Percentiles rank a stretch among this genome's conserved stretches.
phyloP scores from a whole-genome alignment of 2,797 vertebrate species.

The Poeciliopsis infans region DNA sequence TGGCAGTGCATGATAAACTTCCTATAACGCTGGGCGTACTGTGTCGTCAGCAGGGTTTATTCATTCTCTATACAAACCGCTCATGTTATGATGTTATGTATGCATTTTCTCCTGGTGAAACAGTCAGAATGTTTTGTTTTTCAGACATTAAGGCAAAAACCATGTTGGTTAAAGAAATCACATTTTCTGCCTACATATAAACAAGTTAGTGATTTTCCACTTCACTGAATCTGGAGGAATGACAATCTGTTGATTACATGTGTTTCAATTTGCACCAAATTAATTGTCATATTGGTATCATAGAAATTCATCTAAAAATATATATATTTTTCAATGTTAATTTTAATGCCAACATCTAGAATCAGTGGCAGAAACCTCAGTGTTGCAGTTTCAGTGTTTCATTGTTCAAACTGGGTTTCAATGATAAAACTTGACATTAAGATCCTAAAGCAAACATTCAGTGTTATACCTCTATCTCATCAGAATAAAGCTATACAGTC shows the following conservation, averaged over 20 bases:
- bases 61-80: neutral
- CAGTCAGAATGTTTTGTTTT: neutral
- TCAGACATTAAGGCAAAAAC: neutral
- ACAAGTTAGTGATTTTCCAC: neutral
- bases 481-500: neutral
- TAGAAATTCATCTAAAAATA: neutral
- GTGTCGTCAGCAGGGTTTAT: neutral
- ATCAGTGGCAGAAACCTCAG: neutral
- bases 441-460: neutral
- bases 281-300: neutral
- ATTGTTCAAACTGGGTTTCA: neutral
- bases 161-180: neutral
- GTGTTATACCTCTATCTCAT: neutral
- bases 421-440: neutral
- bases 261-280: neutral
- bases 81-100: neutral
- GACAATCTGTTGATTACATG: neutral
- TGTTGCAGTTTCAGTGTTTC: neutral
- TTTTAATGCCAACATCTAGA: neutral
- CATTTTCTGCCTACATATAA: neutral
- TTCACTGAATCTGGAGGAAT: neutral
- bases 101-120: neutral
- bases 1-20: neutral
- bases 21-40: neutral
- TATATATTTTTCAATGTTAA: neutral